Conservation (phyloP, 2,797 vertebrate genomes). For the Ara ararauna region DNA sequence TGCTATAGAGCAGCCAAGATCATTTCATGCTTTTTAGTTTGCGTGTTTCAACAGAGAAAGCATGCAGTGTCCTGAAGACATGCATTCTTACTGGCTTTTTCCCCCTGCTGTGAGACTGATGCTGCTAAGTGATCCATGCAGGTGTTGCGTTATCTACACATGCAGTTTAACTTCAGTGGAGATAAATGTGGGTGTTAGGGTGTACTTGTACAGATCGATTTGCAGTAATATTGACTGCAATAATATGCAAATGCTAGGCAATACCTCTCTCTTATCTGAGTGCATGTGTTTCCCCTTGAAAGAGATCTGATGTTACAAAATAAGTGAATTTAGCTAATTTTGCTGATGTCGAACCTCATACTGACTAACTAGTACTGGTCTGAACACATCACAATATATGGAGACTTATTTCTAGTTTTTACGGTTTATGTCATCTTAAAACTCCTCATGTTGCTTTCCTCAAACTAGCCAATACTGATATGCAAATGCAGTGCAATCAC, state of each 20-base stretch:
- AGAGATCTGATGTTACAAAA: background rate
- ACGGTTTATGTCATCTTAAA: background rate
- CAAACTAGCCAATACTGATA: background rate
- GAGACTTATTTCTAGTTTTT: background rate
- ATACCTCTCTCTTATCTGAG: background rate
- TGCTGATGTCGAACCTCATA: background rate
- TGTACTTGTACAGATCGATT: background rate
- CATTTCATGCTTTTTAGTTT: slow-evolving; percentile 30
- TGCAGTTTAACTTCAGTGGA: background rate
- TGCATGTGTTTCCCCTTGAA: background rate
- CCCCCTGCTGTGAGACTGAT: slow-evolving; percentile 49
- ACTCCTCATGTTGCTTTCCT: background rate
- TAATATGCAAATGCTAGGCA: background rate
- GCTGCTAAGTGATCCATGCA: slow-evolving; percentile 59
- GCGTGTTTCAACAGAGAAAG: slow-evolving; percentile 52
- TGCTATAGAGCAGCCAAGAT: slow-evolving; percentile 26
- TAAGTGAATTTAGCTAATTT: background rate
- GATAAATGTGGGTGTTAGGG: background rate
- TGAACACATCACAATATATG: background rate
- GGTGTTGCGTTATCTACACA: slow-evolving; percentile 54
- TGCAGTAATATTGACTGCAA: background rate
- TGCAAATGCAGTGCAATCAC: background rate
- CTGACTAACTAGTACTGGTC: background rate
- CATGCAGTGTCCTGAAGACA: slow-evolving; percentile 67
- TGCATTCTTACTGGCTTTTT: slow-evolving; percentile 56